These are phyloP conservation scores for Endomychus coccineus DNA, from an alignment of 2,888 invertebrate species.

Conservation along the genomic window DNA sequence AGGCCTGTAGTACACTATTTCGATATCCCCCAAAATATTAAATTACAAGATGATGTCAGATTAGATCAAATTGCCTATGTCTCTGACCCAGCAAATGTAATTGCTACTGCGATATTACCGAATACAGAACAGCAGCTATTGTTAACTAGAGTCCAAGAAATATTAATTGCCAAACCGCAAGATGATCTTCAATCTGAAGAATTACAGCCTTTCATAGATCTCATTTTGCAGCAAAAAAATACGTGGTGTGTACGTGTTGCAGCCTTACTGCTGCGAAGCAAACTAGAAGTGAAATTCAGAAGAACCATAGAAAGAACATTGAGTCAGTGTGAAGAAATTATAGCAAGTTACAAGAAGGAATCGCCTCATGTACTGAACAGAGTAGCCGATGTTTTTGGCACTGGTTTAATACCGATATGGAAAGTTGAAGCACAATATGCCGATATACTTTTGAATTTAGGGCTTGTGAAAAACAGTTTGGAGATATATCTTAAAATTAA, in stretches of 20 bases:
- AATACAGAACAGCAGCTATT: constrained; percentile 73
- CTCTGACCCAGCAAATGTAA: constrained; percentile 46
- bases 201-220: constrained; percentile 66
- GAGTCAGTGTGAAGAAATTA: constrained; percentile 75
- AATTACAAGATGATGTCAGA: constrained; percentile 79
- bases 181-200: constrained; percentile 78
- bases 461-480: constrained; percentile 76
- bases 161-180: constrained; percentile 67
- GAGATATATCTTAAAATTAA: constrained; percentile 69
- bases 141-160: constrained; percentile 64
- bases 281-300: constrained; percentile 66
- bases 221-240: constrained; percentile 58
- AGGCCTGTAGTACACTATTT: constrained; percentile 48
- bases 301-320: constrained; percentile 84
- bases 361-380: constrained; percentile 45
- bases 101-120: constrained; percentile 49
- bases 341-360: constrained; percentile 48
- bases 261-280: constrained; percentile 67
- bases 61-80: constrained; percentile 69
- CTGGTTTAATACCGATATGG: constrained; percentile 69
- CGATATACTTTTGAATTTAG: constrained; percentile 69
- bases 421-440: constrained; percentile 68
- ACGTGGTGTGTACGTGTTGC: constrained; percentile 72
- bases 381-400: constrained; percentile 59
- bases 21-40: constrained; percentile 58